Conservation (phyloP, 1,140 invertebrate species). For the Heliothis subflexa region DNA sequence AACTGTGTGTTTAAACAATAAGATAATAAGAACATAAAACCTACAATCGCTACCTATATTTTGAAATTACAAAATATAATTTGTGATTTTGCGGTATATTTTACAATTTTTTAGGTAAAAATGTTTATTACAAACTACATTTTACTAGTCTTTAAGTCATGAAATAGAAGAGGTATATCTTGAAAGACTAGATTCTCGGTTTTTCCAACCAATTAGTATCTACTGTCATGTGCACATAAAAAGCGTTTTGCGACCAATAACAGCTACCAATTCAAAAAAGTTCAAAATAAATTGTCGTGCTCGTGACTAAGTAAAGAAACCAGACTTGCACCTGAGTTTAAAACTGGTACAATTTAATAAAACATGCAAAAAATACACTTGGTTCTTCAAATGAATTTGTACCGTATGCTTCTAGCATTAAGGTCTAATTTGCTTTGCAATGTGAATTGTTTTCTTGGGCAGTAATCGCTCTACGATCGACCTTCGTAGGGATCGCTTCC, state of each 20-base stretch:
- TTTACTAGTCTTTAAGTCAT: too few relatives aligned
- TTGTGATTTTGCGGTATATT: too few relatives aligned
- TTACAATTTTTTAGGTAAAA: too few relatives aligned
- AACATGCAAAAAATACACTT: constrained; percentile 33
- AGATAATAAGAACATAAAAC: too few relatives aligned
- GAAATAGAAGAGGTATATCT: too few relatives aligned
- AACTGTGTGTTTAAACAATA: background rate
- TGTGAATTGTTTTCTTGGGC: constrained; percentile 50
- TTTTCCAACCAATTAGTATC: background rate
- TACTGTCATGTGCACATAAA: too few relatives aligned
- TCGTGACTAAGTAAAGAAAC: constrained; percentile 7
- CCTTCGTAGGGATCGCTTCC: constrained; percentile 61
- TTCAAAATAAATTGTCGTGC: constrained; percentile 15
- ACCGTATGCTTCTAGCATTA: background rate
- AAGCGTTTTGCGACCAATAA: too few relatives aligned
- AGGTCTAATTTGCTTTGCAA: constrained; percentile 31
- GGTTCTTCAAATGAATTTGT: background rate
- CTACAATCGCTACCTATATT: too few relatives aligned
- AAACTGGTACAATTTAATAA: constrained; percentile 45
- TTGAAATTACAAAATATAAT: too few relatives aligned
- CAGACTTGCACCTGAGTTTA: constrained; percentile 40
- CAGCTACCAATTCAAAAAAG: constrained; percentile 1
- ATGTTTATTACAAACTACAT: too few relatives aligned
- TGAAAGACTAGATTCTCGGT: background rate
- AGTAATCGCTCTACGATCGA: constrained; percentile 46